Evolutionary conservation across 2,797 vertebrate species (phyloP).

Genomic region (Buceros bicornis): DNA sequence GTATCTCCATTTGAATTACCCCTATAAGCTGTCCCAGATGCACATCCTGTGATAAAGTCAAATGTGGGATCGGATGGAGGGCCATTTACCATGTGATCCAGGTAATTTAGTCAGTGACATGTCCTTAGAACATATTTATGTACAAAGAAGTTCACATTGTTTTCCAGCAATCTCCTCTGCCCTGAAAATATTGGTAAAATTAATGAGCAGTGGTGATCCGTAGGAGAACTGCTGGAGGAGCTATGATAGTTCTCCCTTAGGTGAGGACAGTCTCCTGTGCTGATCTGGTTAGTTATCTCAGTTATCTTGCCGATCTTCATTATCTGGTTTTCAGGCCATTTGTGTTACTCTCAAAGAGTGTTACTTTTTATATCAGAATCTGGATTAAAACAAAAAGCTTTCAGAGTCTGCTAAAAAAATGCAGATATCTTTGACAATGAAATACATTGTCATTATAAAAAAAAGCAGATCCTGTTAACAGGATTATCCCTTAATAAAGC

Average conservation of each 20-base stretch:
- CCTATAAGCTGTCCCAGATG: neutral
- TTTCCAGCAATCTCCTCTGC: neutral
- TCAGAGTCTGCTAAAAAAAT: neutral
- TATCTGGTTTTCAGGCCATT: neutral
- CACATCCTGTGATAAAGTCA: neutral
- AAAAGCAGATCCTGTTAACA: neutral
- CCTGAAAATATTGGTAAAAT: neutral
- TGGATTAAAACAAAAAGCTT: slow-evolving; percentile 16
- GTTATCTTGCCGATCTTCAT: neutral
- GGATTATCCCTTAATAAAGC: neutral
- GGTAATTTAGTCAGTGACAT: neutral
- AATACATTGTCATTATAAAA: neutral
- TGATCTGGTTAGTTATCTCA: neutral
- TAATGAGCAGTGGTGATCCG: neutral
- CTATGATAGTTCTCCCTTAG: neutral
- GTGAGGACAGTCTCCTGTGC: neutral
- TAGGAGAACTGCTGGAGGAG: neutral
- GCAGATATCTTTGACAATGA: neutral
- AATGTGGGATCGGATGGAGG: neutral
- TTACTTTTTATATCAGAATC: neutral
- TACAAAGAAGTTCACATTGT: neutral
- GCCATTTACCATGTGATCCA: neutral
- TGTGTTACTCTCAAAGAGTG: neutral
- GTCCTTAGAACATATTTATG: neutral
- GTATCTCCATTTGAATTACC: neutral